Base-by-base conservation (phyloP, 2,113 vertebrate genomes). In the Aythya baeri region DNA sequence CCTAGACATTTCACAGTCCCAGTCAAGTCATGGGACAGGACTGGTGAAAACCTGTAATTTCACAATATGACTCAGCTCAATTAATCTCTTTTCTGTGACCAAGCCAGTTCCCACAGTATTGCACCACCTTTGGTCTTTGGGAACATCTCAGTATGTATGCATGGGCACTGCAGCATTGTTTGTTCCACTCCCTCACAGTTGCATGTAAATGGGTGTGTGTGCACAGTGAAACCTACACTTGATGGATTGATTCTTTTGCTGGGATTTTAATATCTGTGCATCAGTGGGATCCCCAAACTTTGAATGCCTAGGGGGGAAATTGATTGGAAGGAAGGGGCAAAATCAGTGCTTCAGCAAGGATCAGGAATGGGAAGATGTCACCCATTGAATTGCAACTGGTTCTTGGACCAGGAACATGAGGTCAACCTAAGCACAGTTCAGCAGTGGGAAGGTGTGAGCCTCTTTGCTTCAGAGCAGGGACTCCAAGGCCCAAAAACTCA, bases 181-280 rank as follows among this genome's bases (percentile, higher is more conserved):
- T 86, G 11, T 59, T 75, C 38, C 0, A 7, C 55, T 80, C 16
- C 23, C 26, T 65, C 27, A 11, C 3, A 8, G 20, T 20, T 72
- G 32, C 29, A 68, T 10, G 12, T 17, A 16, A n/a, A 62, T 6
- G 54, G 36, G 18, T 46, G 43, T n/a, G 36, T 5, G 13, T 36
- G 61, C 21, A 38, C 0, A 0, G 16, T 2, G 1, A 86, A 78
- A 46, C 26, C 32, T 73, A 22, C 26, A 5, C 44, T 25, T 58
- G 43, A 65, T 0, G 1, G 17, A 65, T 6, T 65, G n/a, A 78
- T 8, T 2, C 15, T 83, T 70, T 58, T 52, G 15, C 23, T 78
- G n/a, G 16, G 38, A 34, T 80, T 87, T 75, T 44, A 75, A 70
- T 8, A 20, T 49, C 29, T n/a, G 23, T 82, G 38, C 26, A 25